Percentiles rank a stretch among this genome's conserved stretches.
phyloP scores from a whole-genome alignment of 2,888 invertebrate species.

The Cybosia mesomella region DNA sequence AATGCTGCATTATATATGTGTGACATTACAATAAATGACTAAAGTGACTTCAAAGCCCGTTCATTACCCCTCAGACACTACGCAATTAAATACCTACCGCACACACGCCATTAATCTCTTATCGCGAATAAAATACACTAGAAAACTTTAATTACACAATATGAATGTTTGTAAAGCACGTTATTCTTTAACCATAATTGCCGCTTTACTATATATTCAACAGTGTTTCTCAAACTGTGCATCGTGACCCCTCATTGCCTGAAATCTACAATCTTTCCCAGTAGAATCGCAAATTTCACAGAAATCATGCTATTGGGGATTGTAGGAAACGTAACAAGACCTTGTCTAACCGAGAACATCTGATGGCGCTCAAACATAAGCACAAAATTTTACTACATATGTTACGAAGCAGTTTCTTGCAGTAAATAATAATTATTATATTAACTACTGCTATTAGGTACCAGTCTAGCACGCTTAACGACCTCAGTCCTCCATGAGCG shows the following conservation, averaged over 20 bases:
- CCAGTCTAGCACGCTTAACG: no score
- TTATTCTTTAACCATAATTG: conserved; percentile 37
- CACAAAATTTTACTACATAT: no score
- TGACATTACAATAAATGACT: neutral
- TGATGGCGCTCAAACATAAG: no score
- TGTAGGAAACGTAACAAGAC: no score
- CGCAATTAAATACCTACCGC: conserved; percentile 13
- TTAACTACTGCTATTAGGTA: no score
- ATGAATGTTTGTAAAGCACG: conserved; percentile 25
- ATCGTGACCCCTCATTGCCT: neutral
- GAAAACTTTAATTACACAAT: conserved; percentile 31
- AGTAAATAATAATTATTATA: no score
- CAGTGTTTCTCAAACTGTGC: neutral
- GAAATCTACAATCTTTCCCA: neutral
- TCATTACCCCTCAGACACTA: conserved; percentile 16
- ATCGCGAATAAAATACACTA: conserved; percentile 20
- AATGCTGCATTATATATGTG: neutral
- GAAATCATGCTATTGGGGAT: neutral
- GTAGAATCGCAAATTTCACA: neutral
- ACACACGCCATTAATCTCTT: conserved; percentile 21
- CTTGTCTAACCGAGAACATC: no score
- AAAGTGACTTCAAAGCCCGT: conserved; percentile 2
- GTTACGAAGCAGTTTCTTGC: no score
- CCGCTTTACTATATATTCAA: neutral
- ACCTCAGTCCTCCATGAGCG: no score